Percentiles rank a stretch among this genome's conserved stretches.
Conservation (phyloP, 2,797 vertebrate genomes). For the Carduelis carduelis region DNA sequence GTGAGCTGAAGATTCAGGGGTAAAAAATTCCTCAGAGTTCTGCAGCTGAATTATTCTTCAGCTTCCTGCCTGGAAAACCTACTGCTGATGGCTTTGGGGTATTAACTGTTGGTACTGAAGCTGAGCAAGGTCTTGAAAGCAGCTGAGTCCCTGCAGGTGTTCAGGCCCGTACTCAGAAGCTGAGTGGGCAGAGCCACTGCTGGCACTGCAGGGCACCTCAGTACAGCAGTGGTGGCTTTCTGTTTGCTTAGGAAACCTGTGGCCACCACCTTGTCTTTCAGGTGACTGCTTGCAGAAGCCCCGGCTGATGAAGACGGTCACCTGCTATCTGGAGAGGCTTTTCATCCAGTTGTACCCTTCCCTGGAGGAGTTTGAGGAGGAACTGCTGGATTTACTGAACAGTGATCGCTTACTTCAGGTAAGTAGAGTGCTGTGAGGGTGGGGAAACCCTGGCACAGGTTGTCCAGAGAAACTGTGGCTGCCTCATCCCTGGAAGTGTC, state of each 20-base stretch:
- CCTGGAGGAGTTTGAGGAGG: conserved; percentile 88
- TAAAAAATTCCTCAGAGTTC: not conserved
- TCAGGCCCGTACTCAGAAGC: accelerated
- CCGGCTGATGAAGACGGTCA: conserved; percentile 77
- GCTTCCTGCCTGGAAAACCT: not conserved
- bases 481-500: not conserved
- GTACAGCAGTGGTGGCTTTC: not conserved
- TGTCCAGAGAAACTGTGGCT: not conserved
- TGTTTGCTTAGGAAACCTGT: not conserved
- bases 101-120: not conserved
- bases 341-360: conserved; percentile 84
- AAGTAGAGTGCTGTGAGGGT: not conserved
- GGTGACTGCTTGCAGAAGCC: conserved; percentile 85
- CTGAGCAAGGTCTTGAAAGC: not conserved
- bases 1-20: not conserved
- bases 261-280: conserved; percentile 32
- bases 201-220: not conserved
- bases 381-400: conserved; percentile 83
- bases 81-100: not conserved
- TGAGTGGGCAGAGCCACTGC: not conserved
- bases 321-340: conserved; percentile 81
- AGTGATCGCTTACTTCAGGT: conserved; percentile 85
- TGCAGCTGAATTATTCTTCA: not conserved
- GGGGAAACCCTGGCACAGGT: not conserved
- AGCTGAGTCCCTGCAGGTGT: not conserved